Percentiles rank a stretch among this genome's conserved stretches.
Conservation (phyloP, 2,797 vertebrate species). For the Premnoplex brunnescens region DNA sequence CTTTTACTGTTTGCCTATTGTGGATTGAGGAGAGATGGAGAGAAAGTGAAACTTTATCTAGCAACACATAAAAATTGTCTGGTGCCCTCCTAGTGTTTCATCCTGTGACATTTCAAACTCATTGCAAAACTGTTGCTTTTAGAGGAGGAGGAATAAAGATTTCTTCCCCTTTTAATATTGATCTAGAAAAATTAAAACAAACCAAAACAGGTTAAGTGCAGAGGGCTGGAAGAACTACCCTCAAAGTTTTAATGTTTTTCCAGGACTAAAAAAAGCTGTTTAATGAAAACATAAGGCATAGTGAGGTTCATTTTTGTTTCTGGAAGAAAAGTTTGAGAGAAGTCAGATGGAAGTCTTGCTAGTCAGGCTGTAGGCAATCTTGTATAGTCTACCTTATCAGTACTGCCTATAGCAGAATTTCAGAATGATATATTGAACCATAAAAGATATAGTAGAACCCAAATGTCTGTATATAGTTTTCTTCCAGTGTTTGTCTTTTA, state of each 20-base stretch:
- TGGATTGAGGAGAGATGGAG: background rate
- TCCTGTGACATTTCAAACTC: background rate
- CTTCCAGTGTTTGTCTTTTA: background rate
- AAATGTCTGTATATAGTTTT: background rate
- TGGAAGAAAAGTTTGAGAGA: background rate
- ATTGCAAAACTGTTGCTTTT: background rate
- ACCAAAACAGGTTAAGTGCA: background rate
- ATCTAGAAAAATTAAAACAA: background rate
- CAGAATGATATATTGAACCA: background rate
- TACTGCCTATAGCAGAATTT: background rate
- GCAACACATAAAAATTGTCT: background rate
- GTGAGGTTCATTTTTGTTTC: background rate
- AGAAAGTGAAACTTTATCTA: background rate
- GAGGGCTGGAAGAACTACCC: background rate
- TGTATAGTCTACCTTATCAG: background rate
- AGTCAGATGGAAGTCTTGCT: background rate
- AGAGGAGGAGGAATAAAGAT: background rate
- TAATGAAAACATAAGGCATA: background rate
- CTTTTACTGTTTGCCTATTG: background rate
- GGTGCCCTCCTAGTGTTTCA: background rate
- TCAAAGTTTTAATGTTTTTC: background rate
- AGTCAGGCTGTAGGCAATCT: background rate
- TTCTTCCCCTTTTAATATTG: background rate
- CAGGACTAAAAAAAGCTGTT: background rate
- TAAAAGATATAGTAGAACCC: background rate